Evolutionary conservation across 2,888 invertebrate species (phyloP).

Genomic region (Beris chalybata): DNA sequence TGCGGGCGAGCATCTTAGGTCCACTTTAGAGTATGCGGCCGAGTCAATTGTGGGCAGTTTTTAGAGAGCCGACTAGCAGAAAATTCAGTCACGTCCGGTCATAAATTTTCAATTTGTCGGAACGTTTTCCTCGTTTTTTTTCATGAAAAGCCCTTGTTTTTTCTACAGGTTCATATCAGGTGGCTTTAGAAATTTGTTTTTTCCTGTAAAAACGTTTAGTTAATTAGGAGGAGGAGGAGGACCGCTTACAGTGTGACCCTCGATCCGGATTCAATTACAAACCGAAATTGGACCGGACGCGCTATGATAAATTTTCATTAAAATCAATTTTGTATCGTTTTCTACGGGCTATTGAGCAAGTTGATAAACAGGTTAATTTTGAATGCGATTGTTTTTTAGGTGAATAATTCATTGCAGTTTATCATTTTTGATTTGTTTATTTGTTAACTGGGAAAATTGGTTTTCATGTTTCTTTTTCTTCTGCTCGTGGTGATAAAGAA

Average conservation of each 20-base stretch:
- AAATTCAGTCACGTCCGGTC: slow-evolving; percentile 34
- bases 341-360: too few relatives aligned
- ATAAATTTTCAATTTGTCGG: slow-evolving; percentile 36
- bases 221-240: background rate
- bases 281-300: too few relatives aligned
- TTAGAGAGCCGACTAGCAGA: slow-evolving; percentile 22
- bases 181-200: background rate
- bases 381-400: too few relatives aligned
- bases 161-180: background rate
- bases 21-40: background rate
- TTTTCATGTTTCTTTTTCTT: too few relatives aligned
- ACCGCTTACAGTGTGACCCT: background rate
- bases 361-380: too few relatives aligned
- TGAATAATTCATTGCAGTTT: too few relatives aligned
- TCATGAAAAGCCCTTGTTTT: background rate
- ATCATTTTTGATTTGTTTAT: too few relatives aligned
- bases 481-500: too few relatives aligned
- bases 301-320: too few relatives aligned
- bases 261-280: too few relatives aligned
- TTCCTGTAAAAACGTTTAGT: background rate
- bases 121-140: slow-evolving; percentile 17
- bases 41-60: slow-evolving; percentile 30
- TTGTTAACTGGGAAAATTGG: too few relatives aligned
- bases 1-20: slow-evolving; percentile 1
- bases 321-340: too few relatives aligned